Conservation (phyloP, 2,888 invertebrate genomes). For the Drosophila subsilvestris region DNA sequence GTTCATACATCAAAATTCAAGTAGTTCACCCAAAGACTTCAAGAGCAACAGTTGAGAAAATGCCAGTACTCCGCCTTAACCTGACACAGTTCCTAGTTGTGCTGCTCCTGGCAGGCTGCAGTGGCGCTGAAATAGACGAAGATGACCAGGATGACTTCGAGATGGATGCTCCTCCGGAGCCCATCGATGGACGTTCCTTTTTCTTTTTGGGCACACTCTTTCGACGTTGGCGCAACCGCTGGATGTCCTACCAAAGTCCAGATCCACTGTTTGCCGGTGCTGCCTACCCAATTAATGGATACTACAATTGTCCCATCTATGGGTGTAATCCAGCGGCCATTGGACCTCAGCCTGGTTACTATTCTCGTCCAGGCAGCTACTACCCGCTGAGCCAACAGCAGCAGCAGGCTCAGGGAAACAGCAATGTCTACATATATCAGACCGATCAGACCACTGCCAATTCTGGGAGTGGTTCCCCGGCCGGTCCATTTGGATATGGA, state of each 20-base stretch:
- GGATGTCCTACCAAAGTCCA: conserved; percentile 60
- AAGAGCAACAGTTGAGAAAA: conserved; percentile 47
- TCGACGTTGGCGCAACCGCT: conserved; percentile 75
- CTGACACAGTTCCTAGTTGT: conserved; percentile 33
- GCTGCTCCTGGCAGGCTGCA: conserved; percentile 37
- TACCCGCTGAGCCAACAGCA: conserved; percentile 44
- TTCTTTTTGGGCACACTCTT: conserved; percentile 70
- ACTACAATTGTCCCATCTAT: conserved; percentile 66
- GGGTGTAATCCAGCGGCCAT: conserved; percentile 65
- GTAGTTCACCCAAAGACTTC: conserved; percentile 52
- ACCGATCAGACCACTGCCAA: conserved; percentile 64
- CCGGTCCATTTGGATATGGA: conserved; percentile 48
- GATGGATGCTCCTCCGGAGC: conserved; percentile 29
- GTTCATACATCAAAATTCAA: background rate
- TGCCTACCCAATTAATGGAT: conserved; percentile 57
- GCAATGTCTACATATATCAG: conserved; percentile 71
- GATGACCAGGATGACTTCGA: conserved; percentile 20
- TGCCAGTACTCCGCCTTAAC: conserved; percentile 32
- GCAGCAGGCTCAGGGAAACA: conserved; percentile 72
- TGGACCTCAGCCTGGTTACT: conserved; percentile 56
- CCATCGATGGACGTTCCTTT: conserved; percentile 67
- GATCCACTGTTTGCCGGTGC: conserved; percentile 68
- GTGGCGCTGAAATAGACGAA: conserved; percentile 15
- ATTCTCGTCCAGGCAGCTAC: conserved; percentile 49
- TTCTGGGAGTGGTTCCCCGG: conserved; percentile 7